A percentile compares a stretch with the other conserved stretches of the same genome.
Conservation (phyloP, 2,888 invertebrate species). For the Carcina quercana region DNA sequence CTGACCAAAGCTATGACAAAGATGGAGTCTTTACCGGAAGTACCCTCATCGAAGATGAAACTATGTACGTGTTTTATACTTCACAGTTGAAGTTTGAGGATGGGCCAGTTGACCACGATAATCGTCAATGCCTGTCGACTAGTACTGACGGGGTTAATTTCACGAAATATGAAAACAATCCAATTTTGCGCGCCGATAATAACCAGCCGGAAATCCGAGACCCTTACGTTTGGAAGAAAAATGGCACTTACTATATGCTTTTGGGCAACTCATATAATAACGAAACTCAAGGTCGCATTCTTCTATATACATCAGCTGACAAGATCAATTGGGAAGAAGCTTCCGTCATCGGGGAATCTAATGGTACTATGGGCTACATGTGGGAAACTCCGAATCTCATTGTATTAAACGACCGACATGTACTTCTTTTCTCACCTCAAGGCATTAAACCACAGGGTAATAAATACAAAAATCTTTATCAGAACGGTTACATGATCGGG, state of each 20-base stretch:
- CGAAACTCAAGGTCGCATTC: constrained; percentile 36
- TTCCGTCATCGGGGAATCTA: constrained; percentile 37
- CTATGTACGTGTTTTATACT: constrained; percentile 51
- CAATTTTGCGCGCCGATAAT: constrained; percentile 37
- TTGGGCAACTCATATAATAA: constrained; percentile 50
- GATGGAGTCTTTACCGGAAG: constrained; percentile 66
- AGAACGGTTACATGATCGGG: constrained; percentile 58
- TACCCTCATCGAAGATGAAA: constrained; percentile 44
- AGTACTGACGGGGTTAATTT: constrained; percentile 47
- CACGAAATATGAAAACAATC: constrained; percentile 42
- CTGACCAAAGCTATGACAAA: constrained; percentile 47
- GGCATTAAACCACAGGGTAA: constrained; percentile 44
- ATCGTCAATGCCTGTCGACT: constrained; percentile 44
- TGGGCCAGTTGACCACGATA: constrained; percentile 33
- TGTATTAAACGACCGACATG: constrained; percentile 38
- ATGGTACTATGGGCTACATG: constrained; percentile 51
- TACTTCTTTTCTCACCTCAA: constrained; percentile 60
- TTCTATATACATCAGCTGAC: constrained; percentile 49
- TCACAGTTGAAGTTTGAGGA: constrained; percentile 41
- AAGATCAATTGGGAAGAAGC: constrained; percentile 38
- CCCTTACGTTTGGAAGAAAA: constrained; percentile 62
- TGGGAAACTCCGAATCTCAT: constrained; percentile 72
- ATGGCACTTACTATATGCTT: constrained; percentile 50
- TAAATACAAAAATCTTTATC: constrained; percentile 45
- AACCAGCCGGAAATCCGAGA: constrained; percentile 58